Base-by-base conservation (phyloP, 1,140 invertebrate species). In the Euschistus heros region DNA sequence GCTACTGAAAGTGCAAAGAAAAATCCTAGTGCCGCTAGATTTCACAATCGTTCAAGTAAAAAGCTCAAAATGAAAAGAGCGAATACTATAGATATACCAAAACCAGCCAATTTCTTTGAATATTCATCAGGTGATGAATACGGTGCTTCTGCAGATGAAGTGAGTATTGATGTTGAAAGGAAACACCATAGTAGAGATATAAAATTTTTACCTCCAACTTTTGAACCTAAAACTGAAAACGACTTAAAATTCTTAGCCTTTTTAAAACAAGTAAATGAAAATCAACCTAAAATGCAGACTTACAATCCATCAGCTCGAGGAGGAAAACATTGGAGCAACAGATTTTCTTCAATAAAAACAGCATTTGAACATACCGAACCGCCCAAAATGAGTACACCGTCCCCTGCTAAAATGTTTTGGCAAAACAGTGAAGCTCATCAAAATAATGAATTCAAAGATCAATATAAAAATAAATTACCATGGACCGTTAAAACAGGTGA, bases 81-180 rank as follows among this genome's bases (percentile, higher is more conserved):
- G 0, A 92, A 92, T 66, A 92, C 89, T 2, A 90, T 92, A 66
- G 89, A 92, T 71, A 90, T 92, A 72, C 88, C 88, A 0, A 88
- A 87, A 72, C 84, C 83, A 0, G 72, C 80, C 14, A 78, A 78
- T 47, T 81, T 76, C 68, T 82, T 80, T 69, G 77, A 81, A 50
- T 68, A 69, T 22, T 71, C 69, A n/a, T 70, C 71, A 20, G 71
- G 69, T 13, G 71, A 71, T 47, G 72, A 74, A 26, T 70, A 69
- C 42, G 64, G 50, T 10, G 69, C 69, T n/a, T 66, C 69, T 44
- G 66, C 57, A 27, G 68, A 69, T 44, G 65, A 69, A 70, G 46
- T 54, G 62, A 55, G 54, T 30, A 44, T 67, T 26, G 65, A 18
- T 20, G 5, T 18, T 8, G 15, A 22, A 17, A 65, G 42, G 59